Base-by-base conservation (phyloP, 2,888 invertebrate genomes). In the Notodonta dromedarius region DNA sequence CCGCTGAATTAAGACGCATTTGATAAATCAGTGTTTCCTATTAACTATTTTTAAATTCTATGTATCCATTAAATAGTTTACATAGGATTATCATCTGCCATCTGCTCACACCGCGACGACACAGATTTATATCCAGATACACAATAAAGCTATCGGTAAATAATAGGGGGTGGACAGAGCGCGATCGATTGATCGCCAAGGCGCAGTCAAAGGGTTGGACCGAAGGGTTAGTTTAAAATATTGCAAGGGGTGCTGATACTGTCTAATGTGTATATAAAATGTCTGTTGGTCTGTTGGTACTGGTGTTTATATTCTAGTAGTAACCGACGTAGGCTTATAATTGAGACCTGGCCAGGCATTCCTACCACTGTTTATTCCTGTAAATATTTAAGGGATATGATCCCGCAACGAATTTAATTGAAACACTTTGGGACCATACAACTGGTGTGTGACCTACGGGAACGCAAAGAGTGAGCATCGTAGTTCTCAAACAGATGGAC, bases 221-320 rank as follows among this genome's bases (percentile, higher is more conserved):
- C 69, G 82, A 86, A 89, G 87, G 90, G 91, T 86, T 88, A 83
- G 79, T 80, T 86, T 90, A 89, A 91, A 91, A 91, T 91, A 91
- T 91, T 86, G 87, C 91, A 82, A 82, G 85, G 86, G 90, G 89
- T 67, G 60, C 35, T 53, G 74, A 69, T 68, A 71, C 71, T 60
- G 66, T 74, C 77, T 80, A 73, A 68, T 69, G 65, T 74, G 73
- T 74, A 74, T 77, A 67, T 65, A 73, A 66, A 63, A 62, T 64
- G 72, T 71, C 59, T 66, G 72, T 71, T 68, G 71, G 72, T 68
- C 54, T 58, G 56, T 24, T 24, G 24, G 24, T 24, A 24, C 24
- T 24, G 24, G 24, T 74, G 63, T 65, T 74, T 69, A 42, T 42
- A 42, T 24, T 24, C 24, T 24, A 24, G n/a, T n/a, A n/a, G n/a